Evolutionary conservation across 2,888 invertebrate species (phyloP).

Genomic region (Philereme transversata): DNA sequence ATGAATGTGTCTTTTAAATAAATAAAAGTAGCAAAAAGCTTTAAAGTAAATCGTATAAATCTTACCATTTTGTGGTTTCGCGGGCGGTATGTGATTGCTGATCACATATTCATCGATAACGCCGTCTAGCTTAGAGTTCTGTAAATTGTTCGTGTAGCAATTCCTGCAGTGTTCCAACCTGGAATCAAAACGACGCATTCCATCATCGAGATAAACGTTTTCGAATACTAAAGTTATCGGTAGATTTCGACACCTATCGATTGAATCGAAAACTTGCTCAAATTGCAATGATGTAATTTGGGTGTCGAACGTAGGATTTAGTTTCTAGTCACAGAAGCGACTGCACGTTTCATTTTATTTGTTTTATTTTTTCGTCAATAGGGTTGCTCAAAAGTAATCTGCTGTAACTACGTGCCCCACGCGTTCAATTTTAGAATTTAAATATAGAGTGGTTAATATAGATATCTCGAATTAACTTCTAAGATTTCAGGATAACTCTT

Average conservation of each 20-base stretch:
- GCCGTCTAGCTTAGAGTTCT: slow-evolving; percentile 74
- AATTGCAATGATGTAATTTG: slow-evolving; percentile 30
- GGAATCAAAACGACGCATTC: slow-evolving; percentile 43
- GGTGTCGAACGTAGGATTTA: slow-evolving; percentile 23
- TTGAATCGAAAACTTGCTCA: slow-evolving; percentile 26
- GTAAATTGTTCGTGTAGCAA: slow-evolving; percentile 93
- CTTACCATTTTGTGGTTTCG: slow-evolving; percentile 78
- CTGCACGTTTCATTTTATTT: slow-evolving; percentile 30
- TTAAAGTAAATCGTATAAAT: not conserved
- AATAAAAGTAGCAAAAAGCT: not conserved
- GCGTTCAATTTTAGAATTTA: slow-evolving; percentile 17
- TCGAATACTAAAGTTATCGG: slow-evolving; percentile 2
- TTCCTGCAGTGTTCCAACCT: slow-evolving; percentile 87
- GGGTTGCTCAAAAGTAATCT: slow-evolving; percentile 18
- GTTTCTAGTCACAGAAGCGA: slow-evolving; percentile 34
- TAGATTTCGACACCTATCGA: slow-evolving; percentile 18
- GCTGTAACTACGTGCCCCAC: slow-evolving; percentile 7
- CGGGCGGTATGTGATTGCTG: slow-evolving; percentile 75
- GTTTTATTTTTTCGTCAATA: slow-evolving; percentile 25
- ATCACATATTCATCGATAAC: slow-evolving; percentile 80
- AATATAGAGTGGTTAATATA: slow-evolving; percentile 12
- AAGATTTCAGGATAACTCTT: slow-evolving; percentile 7
- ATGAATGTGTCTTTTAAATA: not conserved
- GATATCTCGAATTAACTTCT: slow-evolving; percentile 12
- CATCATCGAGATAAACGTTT: slow-evolving; percentile 12